Evolutionary conservation across 2,888 invertebrate species (phyloP).

Genomic region (Gortyna flavago): DNA sequence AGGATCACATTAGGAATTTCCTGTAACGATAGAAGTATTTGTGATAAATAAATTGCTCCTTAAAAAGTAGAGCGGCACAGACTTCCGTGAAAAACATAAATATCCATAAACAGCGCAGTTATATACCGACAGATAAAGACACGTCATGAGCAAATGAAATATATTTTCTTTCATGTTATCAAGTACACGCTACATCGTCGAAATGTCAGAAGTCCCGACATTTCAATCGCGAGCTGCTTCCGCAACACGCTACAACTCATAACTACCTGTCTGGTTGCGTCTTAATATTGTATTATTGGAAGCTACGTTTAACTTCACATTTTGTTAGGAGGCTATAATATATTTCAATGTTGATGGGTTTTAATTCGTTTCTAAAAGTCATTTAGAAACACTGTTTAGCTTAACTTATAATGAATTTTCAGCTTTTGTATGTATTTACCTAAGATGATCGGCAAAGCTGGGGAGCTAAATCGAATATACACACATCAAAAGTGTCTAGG

Average conservation of each 20-base stretch:
- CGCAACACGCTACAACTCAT: constrained; percentile 45
- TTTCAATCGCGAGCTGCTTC: constrained; percentile 56
- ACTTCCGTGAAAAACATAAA: constrained; percentile 13
- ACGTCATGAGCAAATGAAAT: constrained; percentile 38
- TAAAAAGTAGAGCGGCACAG: background rate
- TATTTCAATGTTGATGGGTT: background rate
- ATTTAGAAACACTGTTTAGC: background rate
- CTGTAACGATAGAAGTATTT: too few relatives aligned
- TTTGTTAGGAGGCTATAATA: background rate
- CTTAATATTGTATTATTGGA: constrained; percentile 36
- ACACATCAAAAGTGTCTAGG: too few relatives aligned
- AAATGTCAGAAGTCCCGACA: constrained; percentile 63
- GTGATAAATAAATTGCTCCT: too few relatives aligned
- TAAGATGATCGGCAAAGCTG: too few relatives aligned
- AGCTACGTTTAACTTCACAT: background rate
- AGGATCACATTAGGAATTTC: too few relatives aligned
- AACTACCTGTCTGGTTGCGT: constrained; percentile 18
- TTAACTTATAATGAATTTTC: background rate
- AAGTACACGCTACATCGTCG: constrained; percentile 37
- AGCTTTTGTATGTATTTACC: background rate
- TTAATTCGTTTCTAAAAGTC: background rate
- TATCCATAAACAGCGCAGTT: constrained; percentile 7
- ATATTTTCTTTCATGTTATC: constrained; percentile 49
- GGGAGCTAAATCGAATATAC: too few relatives aligned
- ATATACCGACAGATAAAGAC: constrained; percentile 28